Base-by-base conservation (phyloP, 2,888 invertebrate species). In the Schrankia costaestrigalis region DNA sequence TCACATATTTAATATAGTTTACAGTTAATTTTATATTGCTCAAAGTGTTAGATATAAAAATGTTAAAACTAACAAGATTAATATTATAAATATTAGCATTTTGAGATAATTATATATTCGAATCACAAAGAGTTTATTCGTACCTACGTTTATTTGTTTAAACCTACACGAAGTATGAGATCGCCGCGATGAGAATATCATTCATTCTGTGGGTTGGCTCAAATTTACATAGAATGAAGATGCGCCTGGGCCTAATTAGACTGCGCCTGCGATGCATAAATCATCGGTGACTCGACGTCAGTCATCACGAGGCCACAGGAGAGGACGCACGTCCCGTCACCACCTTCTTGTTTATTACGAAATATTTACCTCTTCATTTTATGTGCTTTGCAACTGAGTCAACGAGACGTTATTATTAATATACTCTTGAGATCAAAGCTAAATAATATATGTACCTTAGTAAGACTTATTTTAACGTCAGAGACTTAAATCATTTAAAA, bases 211-310 rank as follows among this genome's bases (percentile, higher is more conserved):
- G 57, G 48, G 49, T 33, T 38, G 66, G 45, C 52, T 64, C 46
- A 53, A 67, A 79, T 80, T 78, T 73, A 78, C 80, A 78, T 78
- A 78, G 73, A 81, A 79, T 80, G 68, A 73, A n/a, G 71, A 71
- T 72, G 73, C 73, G 71, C 69, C 44, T 55, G 70, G 60, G 67
- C 63, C 69, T 80, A 81, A 81, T 82, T 80, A 81, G 76, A 73
- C 66, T 65, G 68, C 63, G 62, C 56, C 61, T 55, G 70, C 56
- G 58, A 57, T 47, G 62, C 63, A 72, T 78, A 76, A 74, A 79
- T 80, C 78, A 79, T 78, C 62, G 53, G 61, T 67, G 66, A 70
- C 64, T 66, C 57, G 59, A 63, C 59, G 56, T 57, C 57, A 52
- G 56, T 57, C 57, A 53, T 36, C 36, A 34, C 43, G 57, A 52